Evolutionary conservation across 2,888 invertebrate genomes (phyloP), one percentile per base, ranked within the genome.

Genomic region (Melinopterus prodromus): DNA sequence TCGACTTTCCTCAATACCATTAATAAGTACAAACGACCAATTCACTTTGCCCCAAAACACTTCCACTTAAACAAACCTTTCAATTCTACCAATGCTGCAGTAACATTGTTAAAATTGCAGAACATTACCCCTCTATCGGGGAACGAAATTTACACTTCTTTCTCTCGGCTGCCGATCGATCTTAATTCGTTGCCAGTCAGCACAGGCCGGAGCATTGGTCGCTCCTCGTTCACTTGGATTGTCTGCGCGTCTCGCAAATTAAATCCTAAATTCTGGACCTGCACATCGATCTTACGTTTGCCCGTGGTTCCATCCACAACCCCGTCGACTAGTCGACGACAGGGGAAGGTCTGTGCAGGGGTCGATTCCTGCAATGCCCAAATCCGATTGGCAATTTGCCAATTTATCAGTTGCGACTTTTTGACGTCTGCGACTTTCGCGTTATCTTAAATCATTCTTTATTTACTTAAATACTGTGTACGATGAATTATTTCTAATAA

Each of bases 111-210:
- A 53, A 53, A 53, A 53, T 53, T 53, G 53, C 53, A 53, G 53
- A 53, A 53, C 53, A 12, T 53, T 53, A 53, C 9, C 53, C 53
- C 53, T 7, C 53, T 53, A 53, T 53, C 53, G 53, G 12, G 53
- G 53, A 53, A 53, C 53, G 53, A 53, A 53, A 53, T 53, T 53
- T 53, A 53, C 53, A 53, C 53, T 53, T 53, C 53, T 53, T 53
- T 53, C 53, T 9, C 53, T 53, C 53, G 53, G 53, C 12, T 53
- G 53, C 53, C 53, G 53, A 53, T 53, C 53, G 53, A 53, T 53
- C 53, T 53, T 53, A 53, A 53, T 53, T 53, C 53, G 53, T 53
- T 53, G 53, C 53, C 53, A 53, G 53, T 53, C 53, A 53, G 53
- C 53, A 53, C 53, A 53, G 53, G 53, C 53, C 53, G 12, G 53